Evolutionary conservation across 2,888 invertebrate genomes (phyloP), one percentile per base, ranked within the genome.

Genomic region (Osmoderma eremita): DNA sequence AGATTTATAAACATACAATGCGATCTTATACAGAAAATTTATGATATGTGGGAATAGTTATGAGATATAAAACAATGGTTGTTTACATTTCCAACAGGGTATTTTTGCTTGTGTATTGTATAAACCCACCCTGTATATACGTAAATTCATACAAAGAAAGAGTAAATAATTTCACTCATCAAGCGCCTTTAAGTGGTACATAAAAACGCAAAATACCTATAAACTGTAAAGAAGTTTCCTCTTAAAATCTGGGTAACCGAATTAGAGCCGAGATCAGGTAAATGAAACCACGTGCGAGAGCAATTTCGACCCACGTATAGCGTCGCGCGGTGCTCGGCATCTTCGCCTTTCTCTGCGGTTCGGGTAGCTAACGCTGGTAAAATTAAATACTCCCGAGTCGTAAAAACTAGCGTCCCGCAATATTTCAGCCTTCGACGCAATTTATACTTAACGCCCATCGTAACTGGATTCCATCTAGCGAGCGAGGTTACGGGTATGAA

Each of bases 401-500:
- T 61, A 61, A 58, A 45, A 58, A 45, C 42, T 58, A 45, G 58
- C 42, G 42, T 42, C 22, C 41, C 22, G 56, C 22, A 22, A 56
- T 56, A 56, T 56, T 56, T 56, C 41, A 41, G n/a, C 41, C 36
- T 56, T 56, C 56, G 56, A 56, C 56, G 20, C 20, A 22, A 17
- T 42, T 56, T 41, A 41, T 56, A 42, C 41, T 20, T 56, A 56
- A 56, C 54, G 71, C 68, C 50, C 30, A 30, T 30, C 30, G 30
- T 30, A 30, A 30, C 30, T 30, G 30, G 30, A 30, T 30, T 30
- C 30, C 30, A 30, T 10, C 30, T 6, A 30, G 30, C 30, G 30
- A 30, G 8, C 30, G 8, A 30, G 30, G 30, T 30, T 30, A n/a
- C 6, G 30, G 10, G 30, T 6, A 4, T 30, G 30, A 30, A 30